These are phyloP conservation scores for Peromyscus leucopus DNA, from an alignment of 2,113 vertebrate species.

Conservation along the genomic window DNA sequence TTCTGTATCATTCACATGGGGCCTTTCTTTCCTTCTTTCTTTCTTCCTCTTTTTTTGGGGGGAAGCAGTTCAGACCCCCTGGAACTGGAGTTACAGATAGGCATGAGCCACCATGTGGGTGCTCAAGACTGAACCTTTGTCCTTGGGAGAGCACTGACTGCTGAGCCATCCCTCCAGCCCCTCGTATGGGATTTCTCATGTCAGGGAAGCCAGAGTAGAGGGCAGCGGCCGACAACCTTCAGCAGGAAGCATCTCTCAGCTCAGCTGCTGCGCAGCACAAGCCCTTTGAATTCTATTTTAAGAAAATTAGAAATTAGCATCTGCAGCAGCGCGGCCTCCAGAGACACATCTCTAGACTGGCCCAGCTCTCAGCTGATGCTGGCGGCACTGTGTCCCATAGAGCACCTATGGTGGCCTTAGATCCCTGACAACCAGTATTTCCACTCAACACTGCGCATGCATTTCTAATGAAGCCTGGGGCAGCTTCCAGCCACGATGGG, in stretches of 20 bases:
- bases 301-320: constrained; percentile 64
- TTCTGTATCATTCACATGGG: background rate
- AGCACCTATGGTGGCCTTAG: background rate
- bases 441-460: background rate
- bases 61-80: background rate
- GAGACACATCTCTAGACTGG: background rate
- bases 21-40: background rate
- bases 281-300: constrained; percentile 46
- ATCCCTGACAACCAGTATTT: background rate
- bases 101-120: background rate
- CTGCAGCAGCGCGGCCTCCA: background rate
- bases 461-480: background rate
- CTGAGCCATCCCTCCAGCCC: background rate
- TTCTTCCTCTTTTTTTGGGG: background rate
- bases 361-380: background rate
- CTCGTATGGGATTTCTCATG: background rate
- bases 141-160: background rate
- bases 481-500: background rate
- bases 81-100: background rate
- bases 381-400: background rate
- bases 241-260: constrained; percentile 28
- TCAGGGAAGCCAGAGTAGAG: background rate
- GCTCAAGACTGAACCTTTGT: background rate
- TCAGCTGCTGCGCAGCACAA: background rate
- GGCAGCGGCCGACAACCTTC: constrained; percentile 27